Evolutionary conservation across 1,140 invertebrate genomes (phyloP).

Genomic region (Aphelinus atriplicis): DNA sequence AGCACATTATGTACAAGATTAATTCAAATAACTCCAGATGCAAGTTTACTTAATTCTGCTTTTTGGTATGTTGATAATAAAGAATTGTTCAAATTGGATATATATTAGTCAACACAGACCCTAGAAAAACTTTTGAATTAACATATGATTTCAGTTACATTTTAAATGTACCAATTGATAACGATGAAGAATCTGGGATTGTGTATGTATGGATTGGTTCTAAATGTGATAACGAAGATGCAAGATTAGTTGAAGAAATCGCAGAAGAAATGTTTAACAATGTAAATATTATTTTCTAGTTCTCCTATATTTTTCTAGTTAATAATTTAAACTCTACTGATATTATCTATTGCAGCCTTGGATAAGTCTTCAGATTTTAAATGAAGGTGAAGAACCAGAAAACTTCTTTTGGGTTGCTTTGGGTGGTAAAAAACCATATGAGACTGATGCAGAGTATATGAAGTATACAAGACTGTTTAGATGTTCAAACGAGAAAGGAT

Average conservation of each 20-base stretch:
- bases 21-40: slow-evolving; percentile 88
- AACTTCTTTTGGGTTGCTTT: slow-evolving; percentile 99
- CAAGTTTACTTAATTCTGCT: slow-evolving; percentile 80
- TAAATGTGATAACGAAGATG: slow-evolving; percentile 88
- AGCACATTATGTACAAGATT: slow-evolving; percentile 93
- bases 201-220: slow-evolving; percentile 98
- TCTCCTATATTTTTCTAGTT: slow-evolving; percentile 33
- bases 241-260: slow-evolving; percentile 89
- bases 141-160: slow-evolving; percentile 80
- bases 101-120: slow-evolving; percentile 3
- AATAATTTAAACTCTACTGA: slow-evolving; percentile 17
- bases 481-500: slow-evolving; percentile 99
- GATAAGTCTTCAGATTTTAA: slow-evolving; percentile 88
- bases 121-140: slow-evolving; percentile 4
- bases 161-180: slow-evolving; percentile 94
- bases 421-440: slow-evolving; percentile 92
- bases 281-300: slow-evolving; percentile 57
- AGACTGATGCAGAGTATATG: slow-evolving; percentile 92
- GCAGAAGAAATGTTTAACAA: slow-evolving; percentile 94
- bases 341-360: slow-evolving; percentile 68
- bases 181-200: slow-evolving; percentile 88
- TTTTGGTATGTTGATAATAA: slow-evolving; percentile 75
- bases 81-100: slow-evolving; percentile 5
- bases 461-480: slow-evolving; percentile 94
- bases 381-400: slow-evolving; percentile 97